Base-by-base conservation (phyloP, 2,113 vertebrate genomes). In the Stegastes partitus region DNA sequence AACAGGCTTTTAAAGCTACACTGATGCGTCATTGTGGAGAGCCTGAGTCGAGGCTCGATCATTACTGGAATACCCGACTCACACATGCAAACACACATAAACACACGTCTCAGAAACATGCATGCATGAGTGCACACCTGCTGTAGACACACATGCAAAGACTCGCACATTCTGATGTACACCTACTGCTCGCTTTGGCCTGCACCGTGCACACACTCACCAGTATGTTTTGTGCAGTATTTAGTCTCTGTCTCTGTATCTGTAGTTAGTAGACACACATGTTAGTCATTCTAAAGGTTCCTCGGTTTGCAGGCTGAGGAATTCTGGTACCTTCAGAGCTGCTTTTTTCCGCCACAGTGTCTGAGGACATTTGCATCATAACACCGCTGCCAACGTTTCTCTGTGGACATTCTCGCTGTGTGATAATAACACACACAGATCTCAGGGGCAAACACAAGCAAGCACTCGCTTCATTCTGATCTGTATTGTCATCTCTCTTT, bases 1-100 rank as follows among this genome's bases (percentile, higher is more conserved):
- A 94, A 95, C 94, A 77, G 80, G 89, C 87, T 81, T 92, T 94
- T 90, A 89, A 90, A 92, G 92, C 86, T 69, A 90, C 91, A 86
- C 80, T 74, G 90, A 89, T 87, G 92, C 89, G 81, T 91, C 90
- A 91, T 75, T 76, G 83, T 85, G 74, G 77, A 86, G 83, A 74
- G 85, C 78, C 82, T 11, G 84, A 92, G 85, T 77, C 59, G 49
- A 81, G 62, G 85, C 80, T 71, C 62, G 47, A 74, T 90, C 88
- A 81, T 92, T 90, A 90, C 75, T 81, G 68, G 77, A 75, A 87
- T 79, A 83, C 82, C 82, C 37, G 37, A 85, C 62, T 67, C 68
- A 71, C 58, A 64, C 37, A 28, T 14, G 25, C 28, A 42, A 8
- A 15, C 59, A 47, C 39, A 69, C 50, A 47, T 15, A 65, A 56